Percentiles rank a stretch among this genome's conserved stretches.
Conservation (phyloP, 1,140 invertebrate genomes). For the Trichogramma pretiosum region DNA sequence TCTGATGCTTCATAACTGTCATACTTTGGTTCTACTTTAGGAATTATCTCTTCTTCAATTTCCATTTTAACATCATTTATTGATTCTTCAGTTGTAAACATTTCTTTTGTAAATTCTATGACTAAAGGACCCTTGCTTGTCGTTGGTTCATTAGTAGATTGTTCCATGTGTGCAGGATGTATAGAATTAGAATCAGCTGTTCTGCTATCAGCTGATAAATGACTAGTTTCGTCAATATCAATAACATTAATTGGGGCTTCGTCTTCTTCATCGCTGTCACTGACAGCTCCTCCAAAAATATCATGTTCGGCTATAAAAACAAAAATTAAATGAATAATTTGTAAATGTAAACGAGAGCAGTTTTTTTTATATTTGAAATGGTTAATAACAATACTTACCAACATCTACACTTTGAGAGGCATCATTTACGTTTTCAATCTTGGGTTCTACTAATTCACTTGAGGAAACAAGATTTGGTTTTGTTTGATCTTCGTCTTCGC, state of each 20-base stretch:
- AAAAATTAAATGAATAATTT: slow-evolving; percentile 1
- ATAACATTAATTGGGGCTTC: slow-evolving; percentile 62
- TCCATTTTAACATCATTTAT: slow-evolving; percentile 22
- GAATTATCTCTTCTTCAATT: slow-evolving; percentile 26
- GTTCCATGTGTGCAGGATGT: slow-evolving; percentile 46
- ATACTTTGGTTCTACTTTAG: slow-evolving; percentile 36
- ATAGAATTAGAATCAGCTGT: slow-evolving; percentile 67
- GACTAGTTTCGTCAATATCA: slow-evolving; percentile 71
- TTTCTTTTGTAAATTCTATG: slow-evolving; percentile 50
- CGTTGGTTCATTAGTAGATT: slow-evolving; percentile 31
- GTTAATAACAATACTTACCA: slow-evolving; percentile 34
- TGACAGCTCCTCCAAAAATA: slow-evolving; percentile 81
- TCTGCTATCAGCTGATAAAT: slow-evolving; percentile 65
- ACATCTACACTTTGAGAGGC: slow-evolving; percentile 45
- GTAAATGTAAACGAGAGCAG: not conserved
- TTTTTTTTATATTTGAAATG: not conserved
- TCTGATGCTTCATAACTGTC: slow-evolving; percentile 35
- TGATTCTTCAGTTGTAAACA: slow-evolving; percentile 42
- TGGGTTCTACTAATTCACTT: slow-evolving; percentile 48
- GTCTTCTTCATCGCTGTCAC: slow-evolving; percentile 67
- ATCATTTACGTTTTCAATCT: slow-evolving; percentile 48
- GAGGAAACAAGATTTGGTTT: slow-evolving; percentile 51
- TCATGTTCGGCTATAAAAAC: slow-evolving; percentile 61
- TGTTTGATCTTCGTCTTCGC: slow-evolving; percentile 73
- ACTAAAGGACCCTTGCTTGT: slow-evolving; percentile 36